Evolutionary conservation across 2,113 vertebrate genomes (phyloP), one percentile per base, ranked within the genome.

Genomic region (Poeciliopsis prolifica): DNA sequence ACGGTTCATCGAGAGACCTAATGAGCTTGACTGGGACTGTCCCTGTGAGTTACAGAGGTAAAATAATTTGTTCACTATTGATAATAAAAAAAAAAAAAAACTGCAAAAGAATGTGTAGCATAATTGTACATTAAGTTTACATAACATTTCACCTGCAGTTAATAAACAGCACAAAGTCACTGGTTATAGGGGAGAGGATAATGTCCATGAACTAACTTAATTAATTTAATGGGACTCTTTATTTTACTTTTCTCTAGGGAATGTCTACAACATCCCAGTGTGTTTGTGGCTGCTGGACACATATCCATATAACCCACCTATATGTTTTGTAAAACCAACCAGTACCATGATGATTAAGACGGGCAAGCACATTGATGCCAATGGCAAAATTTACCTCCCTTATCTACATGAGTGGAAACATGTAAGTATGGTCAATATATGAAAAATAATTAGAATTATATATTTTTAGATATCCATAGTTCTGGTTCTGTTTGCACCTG

Each of bases 391-490:
- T 85, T 98, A 99, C 92, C 95, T 99, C 82, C 97, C 97, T 22
- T 99, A 99, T 82, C 94, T 99, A 70, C 98, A 99, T 37, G 98
- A 99, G 82, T 99, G 98, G 98, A 99, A 99, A 87, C 97, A 98
- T 0, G 98, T 99, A 91, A 95, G 78, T 85, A 8, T 31, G 2
- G 3, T 28, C 29, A 61, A n/a, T 71, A 65, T 11, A 3, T 51
- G 24, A 29, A 3, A 12, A 6, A 1, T 19, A 24, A 24, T 65
- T 35, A 2, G 8, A 65, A 31, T 68, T 31, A 37, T n/a, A 12
- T n/a, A 13, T 28, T 22, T 40, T 65, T 26, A 26, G 24, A 13
- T 40, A 26, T 14, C 22, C n/a, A 12, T 40, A 31, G 19, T 35
- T 10, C 15, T 10, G 19, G 1, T 5, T 9, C 31, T 5, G 22